These are phyloP conservation scores for Arothron firmamentum DNA, from an alignment of 2,113 vertebrate genomes.

Conservation along the genomic window DNA sequence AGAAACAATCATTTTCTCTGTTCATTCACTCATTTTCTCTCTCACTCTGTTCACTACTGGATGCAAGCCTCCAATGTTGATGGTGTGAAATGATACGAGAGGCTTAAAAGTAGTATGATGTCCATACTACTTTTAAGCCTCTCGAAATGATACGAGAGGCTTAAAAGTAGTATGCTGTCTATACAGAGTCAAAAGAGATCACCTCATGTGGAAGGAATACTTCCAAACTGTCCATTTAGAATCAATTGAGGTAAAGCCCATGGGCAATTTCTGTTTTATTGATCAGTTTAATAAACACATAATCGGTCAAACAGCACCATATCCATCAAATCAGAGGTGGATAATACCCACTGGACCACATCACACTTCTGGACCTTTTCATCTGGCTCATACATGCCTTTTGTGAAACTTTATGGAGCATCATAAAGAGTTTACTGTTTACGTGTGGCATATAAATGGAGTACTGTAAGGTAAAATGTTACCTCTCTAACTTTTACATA, in stretches of 20 bases:
- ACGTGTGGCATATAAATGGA: background rate
- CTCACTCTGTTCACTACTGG: background rate
- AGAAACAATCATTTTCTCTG: background rate
- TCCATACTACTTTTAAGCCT: too few species aligned
- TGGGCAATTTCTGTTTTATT: slow-evolving; percentile 22
- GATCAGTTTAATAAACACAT: slow-evolving; percentile 27
- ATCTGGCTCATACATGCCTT: slow-evolving; percentile 5
- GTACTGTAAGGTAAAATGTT: too few species aligned
- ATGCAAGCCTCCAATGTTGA: too few species aligned
- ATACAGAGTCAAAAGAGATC: background rate
- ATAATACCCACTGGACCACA: background rate
- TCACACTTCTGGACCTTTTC: slow-evolving; percentile 5
- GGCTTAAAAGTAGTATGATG: background rate
- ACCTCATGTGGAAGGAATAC: background rate
- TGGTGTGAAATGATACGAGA: background rate
- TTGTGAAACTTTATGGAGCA: background rate
- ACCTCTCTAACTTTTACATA: slow-evolving; percentile 22
- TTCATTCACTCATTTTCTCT: background rate
- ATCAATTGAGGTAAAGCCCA: slow-evolving; percentile 12
- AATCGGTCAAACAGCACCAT: slow-evolving; percentile 15
- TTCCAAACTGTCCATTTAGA: slow-evolving; percentile 15
- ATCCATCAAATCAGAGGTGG: slow-evolving; percentile 21
- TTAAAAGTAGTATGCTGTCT: background rate
- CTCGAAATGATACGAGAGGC: background rate
- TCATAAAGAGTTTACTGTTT: background rate